These are phyloP conservation scores for Apamea monoglypha DNA, from an alignment of 2,888 invertebrate species.

Conservation along the genomic window DNA sequence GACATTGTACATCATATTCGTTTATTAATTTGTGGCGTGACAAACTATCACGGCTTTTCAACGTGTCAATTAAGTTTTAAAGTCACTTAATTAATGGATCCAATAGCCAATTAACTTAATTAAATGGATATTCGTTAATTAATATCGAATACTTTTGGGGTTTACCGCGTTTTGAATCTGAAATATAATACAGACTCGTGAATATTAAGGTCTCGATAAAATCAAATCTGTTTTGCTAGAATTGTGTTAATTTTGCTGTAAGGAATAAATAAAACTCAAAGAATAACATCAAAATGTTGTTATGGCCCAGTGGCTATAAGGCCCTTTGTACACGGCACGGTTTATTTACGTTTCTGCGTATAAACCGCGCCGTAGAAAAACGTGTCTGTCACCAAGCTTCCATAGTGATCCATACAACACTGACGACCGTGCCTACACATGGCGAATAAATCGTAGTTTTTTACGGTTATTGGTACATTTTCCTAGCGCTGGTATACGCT, in stretches of 20 bases:
- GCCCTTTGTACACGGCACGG: too few relatives aligned
- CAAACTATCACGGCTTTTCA: not conserved
- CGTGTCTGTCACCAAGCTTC: too few relatives aligned
- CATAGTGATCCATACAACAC: too few relatives aligned
- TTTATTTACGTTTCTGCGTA: too few relatives aligned
- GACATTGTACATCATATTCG: not conserved
- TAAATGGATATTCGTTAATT: not conserved
- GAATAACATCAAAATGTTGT: not conserved
- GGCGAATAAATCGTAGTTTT: too few relatives aligned
- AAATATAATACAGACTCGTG: not conserved
- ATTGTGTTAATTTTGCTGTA: not conserved
- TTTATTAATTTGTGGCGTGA: constrained; percentile 13
- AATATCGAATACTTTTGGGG: not conserved
- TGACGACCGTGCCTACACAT: too few relatives aligned
- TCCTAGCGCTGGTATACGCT: not conserved
- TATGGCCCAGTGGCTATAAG: not conserved
- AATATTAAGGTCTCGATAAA: not conserved
- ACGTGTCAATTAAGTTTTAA: constrained; percentile 38
- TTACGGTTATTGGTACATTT: not conserved
- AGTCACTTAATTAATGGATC: constrained; percentile 19
- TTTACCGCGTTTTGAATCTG: not conserved
- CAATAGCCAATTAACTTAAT: constrained; percentile 10
- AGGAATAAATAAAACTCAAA: not conserved
- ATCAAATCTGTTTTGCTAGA: not conserved
- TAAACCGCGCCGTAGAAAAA: too few relatives aligned